Conservation (phyloP, 53 echinoderm and acorn worm species). For the Paelopatides confundens region DNA sequence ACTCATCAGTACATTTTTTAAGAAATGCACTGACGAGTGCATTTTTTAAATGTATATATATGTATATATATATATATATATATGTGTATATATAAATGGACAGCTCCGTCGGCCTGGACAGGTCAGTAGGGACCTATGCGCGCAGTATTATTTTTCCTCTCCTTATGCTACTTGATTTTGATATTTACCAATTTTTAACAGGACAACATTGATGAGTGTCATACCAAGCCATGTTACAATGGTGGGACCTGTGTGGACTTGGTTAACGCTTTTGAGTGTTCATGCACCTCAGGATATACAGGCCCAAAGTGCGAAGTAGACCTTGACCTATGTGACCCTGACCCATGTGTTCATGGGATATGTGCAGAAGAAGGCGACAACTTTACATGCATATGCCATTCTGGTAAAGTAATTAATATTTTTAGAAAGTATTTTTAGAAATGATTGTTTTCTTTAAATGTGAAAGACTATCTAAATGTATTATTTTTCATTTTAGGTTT, state of each 20-base stretch:
- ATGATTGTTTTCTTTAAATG: too few relatives aligned
- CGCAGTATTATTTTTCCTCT: neutral
- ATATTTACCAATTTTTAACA: neutral
- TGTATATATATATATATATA: too few relatives aligned
- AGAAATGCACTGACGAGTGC: too few relatives aligned
- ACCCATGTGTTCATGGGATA: slow-evolving; percentile 65
- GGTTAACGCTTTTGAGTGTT: slow-evolving; percentile 31
- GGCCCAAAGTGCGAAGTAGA: slow-evolving; percentile 66
- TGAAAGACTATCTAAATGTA: too few relatives aligned
- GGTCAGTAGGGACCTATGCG: too few relatives aligned
- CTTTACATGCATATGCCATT: slow-evolving; percentile 65
- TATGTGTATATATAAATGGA: too few relatives aligned
- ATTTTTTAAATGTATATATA: too few relatives aligned
- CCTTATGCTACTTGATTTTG: neutral
- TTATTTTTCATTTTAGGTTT: too few relatives aligned
- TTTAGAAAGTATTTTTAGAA: too few relatives aligned
- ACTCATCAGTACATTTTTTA: too few relatives aligned
- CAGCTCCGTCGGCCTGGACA: too few relatives aligned
- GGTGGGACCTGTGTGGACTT: slow-evolving; percentile 28
- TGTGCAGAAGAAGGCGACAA: slow-evolving; percentile 65
- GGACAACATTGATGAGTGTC: slow-evolving; percentile 37
- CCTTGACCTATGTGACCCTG: slow-evolving; percentile 66
- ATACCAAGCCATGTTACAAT: slow-evolving; percentile 12
- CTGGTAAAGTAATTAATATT: too few relatives aligned
- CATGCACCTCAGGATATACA: slow-evolving; percentile 46